phyloP scores from a whole-genome alignment of 1,140 invertebrate genomes.

The Drosophila suzukii region DNA sequence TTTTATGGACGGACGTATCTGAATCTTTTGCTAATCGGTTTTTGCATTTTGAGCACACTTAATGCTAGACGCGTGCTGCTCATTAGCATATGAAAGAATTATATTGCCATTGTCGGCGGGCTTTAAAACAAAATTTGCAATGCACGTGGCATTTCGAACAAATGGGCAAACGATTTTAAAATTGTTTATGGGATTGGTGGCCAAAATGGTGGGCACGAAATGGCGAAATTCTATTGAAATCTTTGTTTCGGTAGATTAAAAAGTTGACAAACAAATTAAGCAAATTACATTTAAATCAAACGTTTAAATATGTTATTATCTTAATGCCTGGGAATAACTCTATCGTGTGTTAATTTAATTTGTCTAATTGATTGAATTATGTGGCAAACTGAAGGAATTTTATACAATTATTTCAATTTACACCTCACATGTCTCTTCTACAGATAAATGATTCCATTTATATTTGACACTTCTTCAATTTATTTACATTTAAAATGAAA shows the following conservation, averaged over 20 bases:
- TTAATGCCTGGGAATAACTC: background rate
- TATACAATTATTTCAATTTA: background rate
- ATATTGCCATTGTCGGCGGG: conserved; percentile 28
- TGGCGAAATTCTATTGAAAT: background rate
- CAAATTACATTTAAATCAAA: conserved; percentile 19
- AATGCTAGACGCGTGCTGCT: conserved; percentile 72
- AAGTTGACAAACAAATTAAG: conserved; percentile 11
- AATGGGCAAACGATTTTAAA: conserved; percentile 2
- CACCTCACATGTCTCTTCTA: too few relatives aligned
- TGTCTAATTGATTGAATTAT: conserved; percentile 4
- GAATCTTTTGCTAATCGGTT: conserved; percentile 70
- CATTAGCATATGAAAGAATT: conserved; percentile 77
- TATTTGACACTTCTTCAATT: background rate
- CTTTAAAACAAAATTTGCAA: conserved; percentile 4
- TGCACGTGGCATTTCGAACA: conserved; percentile 26
- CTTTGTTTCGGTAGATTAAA: background rate
- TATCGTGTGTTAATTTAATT: conserved; percentile 6
- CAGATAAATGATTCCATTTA: background rate
- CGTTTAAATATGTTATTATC: background rate
- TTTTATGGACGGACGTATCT: conserved; percentile 53
- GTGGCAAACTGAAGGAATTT: background rate
- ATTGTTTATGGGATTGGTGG: conserved; percentile 26
- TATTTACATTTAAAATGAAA: background rate
- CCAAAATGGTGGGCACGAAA: background rate
- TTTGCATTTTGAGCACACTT: conserved; percentile 66